Conservation (phyloP, 2,888 invertebrate genomes). For the Pterostichus madidus region DNA sequence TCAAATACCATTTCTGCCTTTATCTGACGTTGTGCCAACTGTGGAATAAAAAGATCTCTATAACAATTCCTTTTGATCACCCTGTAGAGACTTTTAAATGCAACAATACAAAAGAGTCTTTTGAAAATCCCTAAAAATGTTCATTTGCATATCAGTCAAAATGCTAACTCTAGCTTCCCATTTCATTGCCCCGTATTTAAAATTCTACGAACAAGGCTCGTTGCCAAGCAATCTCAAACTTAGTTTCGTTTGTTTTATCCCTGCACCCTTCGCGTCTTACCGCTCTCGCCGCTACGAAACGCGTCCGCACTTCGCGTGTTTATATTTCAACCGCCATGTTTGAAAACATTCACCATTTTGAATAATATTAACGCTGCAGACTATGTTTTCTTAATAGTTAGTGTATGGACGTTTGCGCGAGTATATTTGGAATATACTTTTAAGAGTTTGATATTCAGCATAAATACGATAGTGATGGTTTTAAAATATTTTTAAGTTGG, state of each 20-base stretch:
- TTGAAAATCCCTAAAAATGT: no score
- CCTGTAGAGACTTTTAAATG: no score
- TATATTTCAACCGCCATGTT: slow-evolving; percentile 62
- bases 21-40: no score
- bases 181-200: slow-evolving; percentile 54
- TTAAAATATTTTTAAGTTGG: no score
- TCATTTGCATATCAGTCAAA: no score
- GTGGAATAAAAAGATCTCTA: no score
- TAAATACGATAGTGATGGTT: no score
- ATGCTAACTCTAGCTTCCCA: not conserved
- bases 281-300: not conserved
- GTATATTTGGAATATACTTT: no score
- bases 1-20: no score
- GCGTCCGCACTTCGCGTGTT: slow-evolving; percentile 49
- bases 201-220: slow-evolving; percentile 50
- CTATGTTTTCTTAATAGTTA: slow-evolving; percentile 48
- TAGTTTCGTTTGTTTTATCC: slow-evolving; percentile 65
- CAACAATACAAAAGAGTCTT: no score
- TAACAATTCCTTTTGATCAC: no score
- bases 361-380: slow-evolving; percentile 56
- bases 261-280: slow-evolving; percentile 31
- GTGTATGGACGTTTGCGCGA: slow-evolving; percentile 6
- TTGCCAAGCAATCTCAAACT: slow-evolving; percentile 63
- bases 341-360: slow-evolving; percentile 60
- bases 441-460: no score